These are phyloP conservation scores for Rhingia rostrata DNA, from an alignment of 2,888 invertebrate species.

Conservation along the genomic window DNA sequence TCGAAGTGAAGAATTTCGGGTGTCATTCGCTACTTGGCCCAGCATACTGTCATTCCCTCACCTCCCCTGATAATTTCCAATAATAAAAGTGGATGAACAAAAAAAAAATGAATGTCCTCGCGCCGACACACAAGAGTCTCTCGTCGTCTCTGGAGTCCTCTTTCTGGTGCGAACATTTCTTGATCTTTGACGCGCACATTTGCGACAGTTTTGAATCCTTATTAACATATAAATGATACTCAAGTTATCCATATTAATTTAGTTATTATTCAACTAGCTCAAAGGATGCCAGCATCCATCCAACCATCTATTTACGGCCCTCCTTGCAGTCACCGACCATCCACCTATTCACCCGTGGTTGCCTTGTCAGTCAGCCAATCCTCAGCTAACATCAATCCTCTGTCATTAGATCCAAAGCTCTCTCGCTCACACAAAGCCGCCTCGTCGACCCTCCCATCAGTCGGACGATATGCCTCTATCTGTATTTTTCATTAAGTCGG, in stretches of 20 bases:
- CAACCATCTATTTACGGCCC: constrained; percentile 50
- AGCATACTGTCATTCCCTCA: constrained; percentile 28
- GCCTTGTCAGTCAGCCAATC: constrained; percentile 54
- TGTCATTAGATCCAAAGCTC: constrained; percentile 69
- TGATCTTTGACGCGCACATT: constrained; percentile 70
- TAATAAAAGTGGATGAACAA: constrained; percentile 54
- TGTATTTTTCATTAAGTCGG: constrained; percentile 71
- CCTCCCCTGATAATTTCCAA: constrained; percentile 62
- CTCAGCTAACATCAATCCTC: constrained; percentile 69
- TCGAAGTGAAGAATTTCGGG: constrained; percentile 59
- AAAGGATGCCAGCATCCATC: constrained; percentile 66
- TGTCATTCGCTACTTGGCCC: constrained; percentile 50
- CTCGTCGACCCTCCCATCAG: not conserved
- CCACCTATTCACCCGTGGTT: constrained; percentile 6
- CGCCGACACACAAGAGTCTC: constrained; percentile 7
- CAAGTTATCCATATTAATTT: constrained; percentile 76
- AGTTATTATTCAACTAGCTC: constrained; percentile 75
- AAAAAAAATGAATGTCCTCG: constrained; percentile 8
- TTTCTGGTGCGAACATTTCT: constrained; percentile 66
- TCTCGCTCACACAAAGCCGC: constrained; percentile 31
- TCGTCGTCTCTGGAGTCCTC: constrained; percentile 55
- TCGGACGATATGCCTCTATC: constrained; percentile 47
- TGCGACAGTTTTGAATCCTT: constrained; percentile 74
- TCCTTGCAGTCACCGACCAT: constrained; percentile 5
- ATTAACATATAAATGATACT: constrained; percentile 77